Base-by-base conservation (phyloP, 2,797 vertebrate genomes). In the Melanotaenia boesemani region DNA sequence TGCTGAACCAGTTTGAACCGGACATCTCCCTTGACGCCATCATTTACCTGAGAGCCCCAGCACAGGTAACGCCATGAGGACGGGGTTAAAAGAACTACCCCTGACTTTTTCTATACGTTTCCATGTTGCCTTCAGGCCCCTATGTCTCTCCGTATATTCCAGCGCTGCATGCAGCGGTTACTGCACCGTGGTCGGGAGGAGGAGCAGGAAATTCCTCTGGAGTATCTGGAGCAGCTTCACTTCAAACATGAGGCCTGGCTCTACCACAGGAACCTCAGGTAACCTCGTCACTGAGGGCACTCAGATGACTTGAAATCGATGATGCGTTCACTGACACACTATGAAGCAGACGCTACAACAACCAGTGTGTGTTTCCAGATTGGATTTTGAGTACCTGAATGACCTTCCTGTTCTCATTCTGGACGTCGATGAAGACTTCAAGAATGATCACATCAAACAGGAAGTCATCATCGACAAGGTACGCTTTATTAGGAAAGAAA, bases 161-260 rank as follows among this genome's bases (percentile, higher is more conserved):
- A 97, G 96, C 94, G 93, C 79, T 97, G 96, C 71, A 96, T 96
- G 96, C 94, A 95, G 85, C 91, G 96, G 39, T 81, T 96, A 78
- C 90, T 94, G 4, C 44, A 71, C 2, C 91, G 95, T 3, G 96
- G 95, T 7, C 88, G 96, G 55, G 74, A 95, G 70, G 96, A 97
- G 65, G 96, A 97, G 18, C 91, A 94, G 89, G 95, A 90, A 48
- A 93, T 97, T 76, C 95, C 95, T 50, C 88, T 96, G 0, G 96
- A 97, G 8, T 97, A 96, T 72, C 86, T 97, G 65, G 94, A 97
- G 79, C 95, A 95, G 56, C 92, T 97, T 12, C 96, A 97, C 82
- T 92, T 90, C 44, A 97, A 96, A 81, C 96, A 97, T 0, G 95
- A 97, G 76, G 68, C 81, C 13, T 97, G 96, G 96, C 94, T 97